Evolutionary conservation across 2,888 invertebrate species (phyloP).

Genomic region (Yponomeuta sedellus): DNA sequence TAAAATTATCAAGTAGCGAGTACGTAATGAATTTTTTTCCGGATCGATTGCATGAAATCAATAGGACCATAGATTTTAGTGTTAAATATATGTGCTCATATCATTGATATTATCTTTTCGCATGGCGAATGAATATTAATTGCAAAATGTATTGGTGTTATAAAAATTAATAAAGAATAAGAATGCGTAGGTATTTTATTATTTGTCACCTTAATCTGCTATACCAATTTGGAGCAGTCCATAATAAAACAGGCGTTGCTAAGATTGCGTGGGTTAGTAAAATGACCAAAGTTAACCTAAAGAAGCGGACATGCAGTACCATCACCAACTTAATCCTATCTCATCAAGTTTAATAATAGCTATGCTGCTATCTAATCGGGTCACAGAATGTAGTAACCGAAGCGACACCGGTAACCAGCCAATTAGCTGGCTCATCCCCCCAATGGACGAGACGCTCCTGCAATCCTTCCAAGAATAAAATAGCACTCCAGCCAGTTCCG

Average conservation of each 20-base stretch:
- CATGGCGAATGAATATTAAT: neutral
- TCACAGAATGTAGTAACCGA: slow-evolving; percentile 6
- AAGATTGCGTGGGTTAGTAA: too few species aligned
- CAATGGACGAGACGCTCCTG: slow-evolving; percentile 33
- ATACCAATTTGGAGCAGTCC: neutral
- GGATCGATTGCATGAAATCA: neutral
- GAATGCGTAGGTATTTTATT: neutral
- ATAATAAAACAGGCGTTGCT: too few species aligned
- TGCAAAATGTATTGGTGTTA: neutral
- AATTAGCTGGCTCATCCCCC: slow-evolving; percentile 59
- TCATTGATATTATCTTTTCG: neutral
- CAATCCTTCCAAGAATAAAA: slow-evolving; percentile 64
- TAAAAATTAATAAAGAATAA: neutral
- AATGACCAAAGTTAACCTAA: too few species aligned
- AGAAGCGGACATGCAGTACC: too few species aligned
- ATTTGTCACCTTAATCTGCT: neutral
- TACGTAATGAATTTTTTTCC: too few species aligned
- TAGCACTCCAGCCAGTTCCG: slow-evolving; percentile 50
- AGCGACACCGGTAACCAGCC: slow-evolving; percentile 42
- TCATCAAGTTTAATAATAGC: too few species aligned
- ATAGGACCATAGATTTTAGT: neutral
- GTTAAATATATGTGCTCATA: neutral
- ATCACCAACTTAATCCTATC: too few species aligned
- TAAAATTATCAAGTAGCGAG: too few species aligned
- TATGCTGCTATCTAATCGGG: neutral